Conservation (phyloP, 1,140 invertebrate genomes). For the Limonius californicus region DNA sequence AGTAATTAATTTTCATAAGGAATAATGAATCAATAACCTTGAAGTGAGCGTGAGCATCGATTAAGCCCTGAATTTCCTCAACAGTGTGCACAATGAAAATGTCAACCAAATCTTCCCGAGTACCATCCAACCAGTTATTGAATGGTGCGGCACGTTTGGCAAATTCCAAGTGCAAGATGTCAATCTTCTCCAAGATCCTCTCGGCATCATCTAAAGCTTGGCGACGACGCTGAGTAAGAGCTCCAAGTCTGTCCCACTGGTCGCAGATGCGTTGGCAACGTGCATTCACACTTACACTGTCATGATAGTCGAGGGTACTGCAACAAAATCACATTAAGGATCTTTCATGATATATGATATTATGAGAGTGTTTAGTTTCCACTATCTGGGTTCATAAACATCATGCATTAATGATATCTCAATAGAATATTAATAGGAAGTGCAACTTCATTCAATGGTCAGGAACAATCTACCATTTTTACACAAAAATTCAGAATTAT, state of each 20-base stretch:
- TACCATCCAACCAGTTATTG: constrained; percentile 99
- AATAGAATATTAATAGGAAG: no score
- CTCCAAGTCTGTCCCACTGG: constrained; percentile 91
- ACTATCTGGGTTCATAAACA: no score
- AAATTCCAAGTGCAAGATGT: constrained; percentile 96
- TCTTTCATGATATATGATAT: no score
- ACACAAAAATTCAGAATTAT: no score
- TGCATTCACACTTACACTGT: constrained; percentile 88
- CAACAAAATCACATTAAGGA: no score
- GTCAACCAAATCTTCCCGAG: constrained; percentile 97
- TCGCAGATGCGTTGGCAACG: constrained; percentile 95
- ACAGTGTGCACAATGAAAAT: constrained; percentile 99
- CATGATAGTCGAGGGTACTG: constrained; percentile 95
- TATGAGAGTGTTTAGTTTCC: no score
- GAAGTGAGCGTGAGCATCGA: constrained; percentile 96
- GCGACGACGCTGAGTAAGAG: constrained; percentile 87
- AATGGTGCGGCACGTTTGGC: constrained; percentile 98
- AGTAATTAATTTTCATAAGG: no score
- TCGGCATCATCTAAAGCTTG: constrained; percentile 94
- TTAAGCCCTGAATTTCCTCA: constrained; percentile 96
- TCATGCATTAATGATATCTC: no score
- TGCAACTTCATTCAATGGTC: no score
- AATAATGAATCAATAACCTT: constrained; percentile 51
- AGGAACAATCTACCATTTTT: no score
- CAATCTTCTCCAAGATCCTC: constrained; percentile 95